Base-by-base conservation (phyloP, 2,113 vertebrate genomes). In the Dasyprocta punctata region DNA sequence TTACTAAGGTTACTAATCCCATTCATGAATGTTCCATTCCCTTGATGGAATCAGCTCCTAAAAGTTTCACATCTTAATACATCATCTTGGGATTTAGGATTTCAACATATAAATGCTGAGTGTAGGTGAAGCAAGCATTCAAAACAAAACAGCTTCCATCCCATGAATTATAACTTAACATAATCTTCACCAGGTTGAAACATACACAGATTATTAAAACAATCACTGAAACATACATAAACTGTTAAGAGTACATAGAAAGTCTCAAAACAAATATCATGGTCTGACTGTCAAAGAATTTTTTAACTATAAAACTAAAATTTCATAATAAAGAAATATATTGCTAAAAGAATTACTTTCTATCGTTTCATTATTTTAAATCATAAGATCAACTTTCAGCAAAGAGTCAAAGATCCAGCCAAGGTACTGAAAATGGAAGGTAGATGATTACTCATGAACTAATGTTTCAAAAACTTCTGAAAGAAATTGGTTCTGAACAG, bases 381-480 rank as follows among this genome's bases (percentile, higher is more conserved):
- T 36, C 22, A 60, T 36, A 92, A 84, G 75, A 77, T 10, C 41
- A 95, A 84, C 44, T 92, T 67, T 47, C 10, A 30, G 36, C 12
- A 47, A 71, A 54, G 36, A 87, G 30, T n/a, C 78, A 95, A 85
- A 92, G 4, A 4, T 28, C 1, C 56, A 92, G 83, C 41, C n/a
- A 92, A 89, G 28, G 78, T 17, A 83, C 4, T 86, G 17, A 91
- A 96, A 60, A 83, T 14, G 28, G 19, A 69, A 93, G 38, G 80
- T 33, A 77, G 1, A 19, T 20, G 13, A 90, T 49, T 56, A 65
- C 60, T 89, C 86, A 8, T 75, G 10, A 92, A 89, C 56, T 36
- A 85, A 82, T 17, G 16, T 94, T 95, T 94, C 87, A 89, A 86
- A 86, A 97, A 95, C 94, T 90, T 88, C 30, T 94, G 33, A 77